A percentile compares a stretch with the other conserved stretches of the same genome.
Evolutionary conservation across 2,113 vertebrate genomes (phyloP).

Genomic region (Tretioscincus oriximinensis): DNA sequence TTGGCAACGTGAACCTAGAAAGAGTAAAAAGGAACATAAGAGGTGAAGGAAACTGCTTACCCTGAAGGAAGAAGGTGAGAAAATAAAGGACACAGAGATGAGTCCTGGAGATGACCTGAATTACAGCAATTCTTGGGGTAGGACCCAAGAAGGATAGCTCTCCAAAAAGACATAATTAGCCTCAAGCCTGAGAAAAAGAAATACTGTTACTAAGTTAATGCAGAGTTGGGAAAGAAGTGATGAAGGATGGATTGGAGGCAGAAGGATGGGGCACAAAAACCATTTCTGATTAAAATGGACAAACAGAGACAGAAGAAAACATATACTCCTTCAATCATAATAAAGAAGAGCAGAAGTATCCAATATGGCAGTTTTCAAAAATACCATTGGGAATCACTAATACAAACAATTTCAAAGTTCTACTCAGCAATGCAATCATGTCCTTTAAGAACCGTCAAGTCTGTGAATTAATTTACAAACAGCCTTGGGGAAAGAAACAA

Average conservation of each 20-base stretch:
- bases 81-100: slow-evolving; percentile 72
- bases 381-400: slow-evolving; percentile 53
- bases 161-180: slow-evolving; percentile 67
- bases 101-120: slow-evolving; percentile 71
- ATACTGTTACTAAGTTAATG: slow-evolving; percentile 72
- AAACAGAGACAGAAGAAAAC: slow-evolving; percentile 52
- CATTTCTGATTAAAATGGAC: slow-evolving; percentile 50
- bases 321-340: slow-evolving; percentile 59
- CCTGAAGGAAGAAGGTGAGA: slow-evolving; percentile 72
- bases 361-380: slow-evolving; percentile 53
- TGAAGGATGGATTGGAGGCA: slow-evolving; percentile 33
- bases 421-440: slow-evolving; percentile 52
- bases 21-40: slow-evolving; percentile 47
- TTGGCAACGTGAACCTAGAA: slow-evolving; percentile 30
- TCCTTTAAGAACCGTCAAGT: slow-evolving; percentile 46
- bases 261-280: slow-evolving; percentile 35
- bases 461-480: slow-evolving; percentile 33
- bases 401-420: slow-evolving; percentile 37
- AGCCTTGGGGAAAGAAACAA: too few species aligned
- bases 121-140: slow-evolving; percentile 67
- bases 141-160: slow-evolving; percentile 62
- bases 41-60: slow-evolving; percentile 71
- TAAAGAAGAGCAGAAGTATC: slow-evolving; percentile 56
- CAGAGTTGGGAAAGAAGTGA: slow-evolving; percentile 50
- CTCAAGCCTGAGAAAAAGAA: slow-evolving; percentile 71